phyloP scores from a whole-genome alignment of 2,113 vertebrate species.

The Halcyon senegalensis region DNA sequence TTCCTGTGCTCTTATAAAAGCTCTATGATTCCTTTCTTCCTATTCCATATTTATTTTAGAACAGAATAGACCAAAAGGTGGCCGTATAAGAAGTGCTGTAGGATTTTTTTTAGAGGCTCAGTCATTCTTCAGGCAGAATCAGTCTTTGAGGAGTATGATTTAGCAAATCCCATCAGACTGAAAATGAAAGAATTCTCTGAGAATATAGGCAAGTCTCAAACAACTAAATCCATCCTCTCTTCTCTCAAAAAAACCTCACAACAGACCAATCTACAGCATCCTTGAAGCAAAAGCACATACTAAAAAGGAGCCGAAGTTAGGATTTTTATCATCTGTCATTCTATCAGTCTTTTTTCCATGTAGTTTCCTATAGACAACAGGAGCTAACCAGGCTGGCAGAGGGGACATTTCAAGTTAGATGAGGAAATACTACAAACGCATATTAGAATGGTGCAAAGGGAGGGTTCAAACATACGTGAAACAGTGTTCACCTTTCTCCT shows the following conservation, averaged over 20 bases:
- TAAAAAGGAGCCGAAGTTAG: not conserved
- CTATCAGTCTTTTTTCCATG: not conserved
- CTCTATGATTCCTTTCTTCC: not conserved
- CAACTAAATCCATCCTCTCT: not conserved
- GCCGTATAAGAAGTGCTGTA: not conserved
- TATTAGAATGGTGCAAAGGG: not conserved
- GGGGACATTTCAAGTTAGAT: not conserved
- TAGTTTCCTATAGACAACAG: not conserved
- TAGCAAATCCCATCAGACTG: not conserved
- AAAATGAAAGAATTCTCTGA: not conserved
- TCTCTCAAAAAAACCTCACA: not conserved
- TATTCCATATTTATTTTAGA: not conserved
- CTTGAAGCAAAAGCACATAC: not conserved
- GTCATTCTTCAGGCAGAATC: not conserved
- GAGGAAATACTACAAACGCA: not conserved
- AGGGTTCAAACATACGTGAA: not conserved
- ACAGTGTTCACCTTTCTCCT: not conserved
- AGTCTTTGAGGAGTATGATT: not conserved
- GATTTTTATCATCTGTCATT: not conserved
- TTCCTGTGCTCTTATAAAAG: not conserved
- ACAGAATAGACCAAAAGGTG: not conserved
- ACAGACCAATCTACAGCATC: not conserved
- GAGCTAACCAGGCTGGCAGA: not conserved
- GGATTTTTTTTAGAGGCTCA: not conserved
- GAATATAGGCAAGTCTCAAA: not conserved